Base-by-base conservation (phyloP, 1,140 invertebrate genomes). In the Leptestheria dahalacensis region DNA sequence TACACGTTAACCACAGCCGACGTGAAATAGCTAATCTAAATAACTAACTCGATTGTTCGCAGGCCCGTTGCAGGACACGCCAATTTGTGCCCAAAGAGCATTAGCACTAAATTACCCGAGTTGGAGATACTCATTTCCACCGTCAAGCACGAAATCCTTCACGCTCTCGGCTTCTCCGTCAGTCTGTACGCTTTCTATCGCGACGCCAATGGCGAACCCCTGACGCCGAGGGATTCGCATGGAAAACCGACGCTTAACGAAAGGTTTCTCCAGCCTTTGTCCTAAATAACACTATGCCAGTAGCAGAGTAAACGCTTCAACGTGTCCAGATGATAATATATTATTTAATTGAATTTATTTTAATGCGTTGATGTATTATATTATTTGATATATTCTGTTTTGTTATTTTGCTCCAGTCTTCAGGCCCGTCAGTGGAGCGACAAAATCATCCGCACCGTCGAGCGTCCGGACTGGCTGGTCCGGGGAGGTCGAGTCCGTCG, bases 71-170 rank as follows among this genome's bases (percentile, higher is more conserved):
- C 95, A 1, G 96, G 96, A 0, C 94, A 98, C 75, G 93, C 95
- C 1, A 99, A 98, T 77, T 81, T 99, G 55, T 99, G 96, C 69
- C 95, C 95, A 0, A 80, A 85, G n/a, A 91, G 89, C 66, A 86
- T 99, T 49, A 92, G 88, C 66, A 94, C 88, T 15, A 91, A 92
- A 68, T 81, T 83, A 28, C 88, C 96, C 67, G 93, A 99, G 67
- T 73, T 94, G 59, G 87, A 93, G 65, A 92, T 92, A 15, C 77
- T 97, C 1, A 74, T 97, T 62, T 95, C 93, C 23, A 98, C 94
- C 0, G 91, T 99, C 0, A 98, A 99, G 73, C 96, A 99, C 74
- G 96, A 99, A 73, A 98, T 99, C 69, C 76, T 98, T 1, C 96
- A 99, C 75, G 94, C 95, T 0, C 74, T 99, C 29, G 93, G 92